Conservation (phyloP, 2,113 vertebrate species). For the Coturnix japonica region DNA sequence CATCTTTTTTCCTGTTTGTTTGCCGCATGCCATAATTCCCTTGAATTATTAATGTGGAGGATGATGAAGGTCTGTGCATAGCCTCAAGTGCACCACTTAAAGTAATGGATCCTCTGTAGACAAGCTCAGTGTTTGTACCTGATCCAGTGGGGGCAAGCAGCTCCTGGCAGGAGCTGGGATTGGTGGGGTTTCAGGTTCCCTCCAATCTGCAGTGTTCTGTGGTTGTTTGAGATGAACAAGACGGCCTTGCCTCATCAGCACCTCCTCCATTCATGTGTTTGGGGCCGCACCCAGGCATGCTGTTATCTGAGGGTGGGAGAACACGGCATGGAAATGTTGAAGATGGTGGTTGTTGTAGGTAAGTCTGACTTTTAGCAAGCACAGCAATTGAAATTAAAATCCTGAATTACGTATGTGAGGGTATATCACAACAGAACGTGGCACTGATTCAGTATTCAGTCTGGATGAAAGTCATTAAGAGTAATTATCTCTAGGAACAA, state of each 20-base stretch:
- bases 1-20: not conserved
- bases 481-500: not conserved
- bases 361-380: not conserved
- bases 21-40: not conserved
- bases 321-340: not conserved
- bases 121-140: not conserved
- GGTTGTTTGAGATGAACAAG: not conserved
- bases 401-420: not conserved
- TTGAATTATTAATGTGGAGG: slow-evolving; percentile 41
- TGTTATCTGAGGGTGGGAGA: not conserved
- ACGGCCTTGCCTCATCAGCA: not conserved
- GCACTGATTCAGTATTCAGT: not conserved
- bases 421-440: not conserved
- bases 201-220: not conserved
- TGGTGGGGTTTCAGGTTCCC: not conserved
- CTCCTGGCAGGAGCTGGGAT: too few species aligned
- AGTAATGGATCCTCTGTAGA: not conserved
- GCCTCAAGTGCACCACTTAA: not conserved
- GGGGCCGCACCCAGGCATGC: not conserved
- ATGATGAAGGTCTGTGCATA: not conserved
- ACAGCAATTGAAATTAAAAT: not conserved
- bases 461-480: not conserved
- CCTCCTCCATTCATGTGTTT: fast-evolving
- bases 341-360: not conserved
- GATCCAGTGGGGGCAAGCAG: not conserved